Evolutionary conservation across 2,797 vertebrate species (phyloP).

Genomic region (Pangasius larnaudii): DNA sequence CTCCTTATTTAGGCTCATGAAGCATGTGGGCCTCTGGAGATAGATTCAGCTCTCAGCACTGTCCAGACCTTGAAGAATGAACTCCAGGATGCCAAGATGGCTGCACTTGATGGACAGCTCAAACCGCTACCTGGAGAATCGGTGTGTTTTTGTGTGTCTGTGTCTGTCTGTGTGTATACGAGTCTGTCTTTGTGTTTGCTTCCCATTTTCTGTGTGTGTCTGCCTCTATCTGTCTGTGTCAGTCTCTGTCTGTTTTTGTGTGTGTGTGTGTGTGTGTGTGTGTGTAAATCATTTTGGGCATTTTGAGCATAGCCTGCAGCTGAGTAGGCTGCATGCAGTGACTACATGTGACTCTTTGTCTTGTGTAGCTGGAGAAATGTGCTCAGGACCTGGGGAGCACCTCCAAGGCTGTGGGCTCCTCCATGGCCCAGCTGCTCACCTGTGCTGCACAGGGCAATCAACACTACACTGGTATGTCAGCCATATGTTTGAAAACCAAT

Average conservation of each 20-base stretch:
- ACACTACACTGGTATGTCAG: slow-evolving; percentile 91
- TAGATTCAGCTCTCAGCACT: slow-evolving; percentile 92
- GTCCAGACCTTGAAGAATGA: slow-evolving; percentile 94
- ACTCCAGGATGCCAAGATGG: slow-evolving; percentile 97
- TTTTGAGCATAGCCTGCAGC: neutral
- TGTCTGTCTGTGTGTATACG: neutral
- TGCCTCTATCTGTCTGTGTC: neutral
- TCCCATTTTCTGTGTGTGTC: neutral
- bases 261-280: neutral
- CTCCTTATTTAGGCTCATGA: slow-evolving; percentile 86
- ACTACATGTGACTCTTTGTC: slow-evolving; percentile 5
- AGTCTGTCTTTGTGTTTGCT: neutral
- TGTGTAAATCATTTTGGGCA: neutral
- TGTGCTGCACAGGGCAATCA: slow-evolving; percentile 98
- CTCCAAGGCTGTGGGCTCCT: slow-evolving; percentile 96
- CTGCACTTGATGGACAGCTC: slow-evolving; percentile 87
- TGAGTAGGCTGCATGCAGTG: neutral
- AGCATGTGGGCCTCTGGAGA: slow-evolving; percentile 97
- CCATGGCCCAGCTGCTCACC: slow-evolving; percentile 96
- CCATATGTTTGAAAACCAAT: neutral
- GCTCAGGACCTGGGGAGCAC: slow-evolving; percentile 97
- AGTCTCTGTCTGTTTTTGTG: neutral
- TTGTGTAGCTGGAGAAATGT: slow-evolving; percentile 91
- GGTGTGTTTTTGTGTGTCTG: slow-evolving; percentile 71
- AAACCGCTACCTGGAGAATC: slow-evolving; percentile 97